Percentiles rank a stretch among this genome's conserved stretches.
phyloP scores from a whole-genome alignment of 2,113 vertebrate genomes.

The Delphinapterus leucas region DNA sequence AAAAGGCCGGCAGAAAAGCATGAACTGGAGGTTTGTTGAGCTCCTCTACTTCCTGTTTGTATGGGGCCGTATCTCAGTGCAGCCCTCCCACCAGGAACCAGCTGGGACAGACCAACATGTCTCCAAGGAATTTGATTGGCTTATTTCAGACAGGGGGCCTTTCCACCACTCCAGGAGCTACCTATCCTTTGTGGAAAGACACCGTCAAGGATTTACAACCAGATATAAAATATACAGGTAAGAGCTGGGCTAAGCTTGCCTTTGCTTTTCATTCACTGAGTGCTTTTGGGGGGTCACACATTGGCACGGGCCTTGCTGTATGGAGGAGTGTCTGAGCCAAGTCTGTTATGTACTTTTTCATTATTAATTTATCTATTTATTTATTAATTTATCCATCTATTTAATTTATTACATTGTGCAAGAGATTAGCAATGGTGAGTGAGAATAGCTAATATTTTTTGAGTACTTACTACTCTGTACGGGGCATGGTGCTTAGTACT shows the following conservation, averaged over 20 bases:
- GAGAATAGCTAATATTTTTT: background rate
- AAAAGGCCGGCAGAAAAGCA: conserved; percentile 99
- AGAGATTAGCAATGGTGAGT: background rate
- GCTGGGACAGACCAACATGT: conserved; percentile 98
- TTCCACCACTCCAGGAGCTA: conserved; percentile 99
- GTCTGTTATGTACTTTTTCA: background rate
- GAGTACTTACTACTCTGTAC: background rate
- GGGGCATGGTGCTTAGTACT: no score
- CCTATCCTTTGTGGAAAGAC: conserved; percentile 99
- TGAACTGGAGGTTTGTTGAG: conserved; percentile 99
- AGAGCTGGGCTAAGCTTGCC: background rate
- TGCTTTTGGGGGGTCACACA: background rate
- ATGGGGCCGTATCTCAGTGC: conserved; percentile 99
- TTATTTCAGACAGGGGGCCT: conserved; percentile 99
- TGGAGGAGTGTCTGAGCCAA: background rate
- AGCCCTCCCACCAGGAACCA: conserved; percentile 96
- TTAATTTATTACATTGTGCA: background rate
- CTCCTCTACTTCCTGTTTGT: conserved; percentile 99
- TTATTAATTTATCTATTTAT: no score
- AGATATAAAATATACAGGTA: conserved; percentile 99
- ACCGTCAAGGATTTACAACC: conserved; percentile 99
- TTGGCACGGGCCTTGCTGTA: background rate
- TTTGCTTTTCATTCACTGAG: background rate
- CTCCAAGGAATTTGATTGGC: conserved; percentile 99
- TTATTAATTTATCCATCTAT: background rate